Evolutionary conservation across 1,140 invertebrate genomes (phyloP), one percentile per base, ranked within the genome.

Genomic region (Maconellicoccus hirsutus): DNA sequence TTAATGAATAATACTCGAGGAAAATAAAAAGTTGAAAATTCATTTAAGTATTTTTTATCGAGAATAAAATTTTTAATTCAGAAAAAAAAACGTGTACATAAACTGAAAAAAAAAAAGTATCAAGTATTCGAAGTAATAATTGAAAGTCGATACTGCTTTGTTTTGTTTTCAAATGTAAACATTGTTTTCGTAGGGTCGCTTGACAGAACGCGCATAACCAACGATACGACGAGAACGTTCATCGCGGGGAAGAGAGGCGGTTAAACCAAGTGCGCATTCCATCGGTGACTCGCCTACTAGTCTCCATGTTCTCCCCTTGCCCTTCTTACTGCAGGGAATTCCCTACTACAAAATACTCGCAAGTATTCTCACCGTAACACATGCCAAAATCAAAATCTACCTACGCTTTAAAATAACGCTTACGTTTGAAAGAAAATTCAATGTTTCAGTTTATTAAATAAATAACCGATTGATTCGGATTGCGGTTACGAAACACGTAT

Each of bases 221-320:
- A 14, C 42, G 42, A 52, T 52, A 52, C 42, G 42, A 52, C 42
- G 42, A 52, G 42, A 52, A 52, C n/a, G n/a, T 16, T 52, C 6
- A 16, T 16, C 42, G 42, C 42, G 22, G 61, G 22, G 61, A 4
- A 19, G 19, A 16, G 16, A 16, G 61, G 21, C 3, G 25, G 25
- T 26, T 23, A 3, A 25, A 66, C 61, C 22, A 25, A 66, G 61
- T 66, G 61, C 61, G 61, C 61, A 66, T 66, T 66, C 61, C 61
- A 6, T 25, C 25, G 61, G 61, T 66, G 61, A 66, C 61, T 66
- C 61, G 61, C 61, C 61, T 66, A 66, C 61, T 23, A 66, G 61
- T 66, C 61, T 66, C 61, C 61, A 66, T 19, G 21, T 66, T 16
- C 61, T 26, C 19, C 21, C 25, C 61, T 66, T 16, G 10, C 61